Evolutionary conservation across 2,888 invertebrate species (phyloP).

Genomic region (Pristionchus entomophagus): DNA sequence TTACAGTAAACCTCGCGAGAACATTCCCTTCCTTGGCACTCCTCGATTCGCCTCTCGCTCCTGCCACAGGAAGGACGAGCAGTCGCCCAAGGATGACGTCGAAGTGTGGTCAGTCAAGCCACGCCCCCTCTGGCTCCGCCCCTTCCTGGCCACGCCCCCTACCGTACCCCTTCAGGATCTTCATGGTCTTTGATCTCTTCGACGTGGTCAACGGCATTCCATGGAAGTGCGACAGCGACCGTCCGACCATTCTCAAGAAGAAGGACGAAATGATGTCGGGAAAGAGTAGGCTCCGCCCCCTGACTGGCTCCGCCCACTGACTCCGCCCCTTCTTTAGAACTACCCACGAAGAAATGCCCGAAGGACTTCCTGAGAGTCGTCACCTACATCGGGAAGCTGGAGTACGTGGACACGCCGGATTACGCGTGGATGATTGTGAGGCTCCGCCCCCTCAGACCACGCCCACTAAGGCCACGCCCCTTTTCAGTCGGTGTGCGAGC

Average conservation of each 20-base stretch:
- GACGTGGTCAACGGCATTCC: not conserved
- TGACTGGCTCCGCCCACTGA: not conserved
- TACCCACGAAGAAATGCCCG: conserved; percentile 16
- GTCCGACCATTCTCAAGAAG: conserved; percentile 30
- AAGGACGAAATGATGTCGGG: conserved; percentile 33
- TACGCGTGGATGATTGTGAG: conserved; percentile 35
- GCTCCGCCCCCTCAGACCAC: no score
- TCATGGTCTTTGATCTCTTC: conserved; percentile 43
- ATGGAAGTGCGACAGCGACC: conserved; percentile 33
- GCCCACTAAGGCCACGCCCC: not conserved
- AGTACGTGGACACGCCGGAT: conserved; percentile 35
- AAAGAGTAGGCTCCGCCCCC: not conserved
- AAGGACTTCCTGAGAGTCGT: conserved; percentile 34
- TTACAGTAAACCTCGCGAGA: conserved; percentile 38
- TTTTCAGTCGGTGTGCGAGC: not conserved
- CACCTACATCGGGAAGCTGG: conserved; percentile 22
- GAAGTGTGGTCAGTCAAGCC: conserved; percentile 32
- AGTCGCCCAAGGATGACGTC: conserved; percentile 29
- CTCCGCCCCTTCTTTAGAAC: conserved; percentile 16
- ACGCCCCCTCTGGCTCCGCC: no score
- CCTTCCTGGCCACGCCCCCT: not conserved
- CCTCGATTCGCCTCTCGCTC: conserved; percentile 29
- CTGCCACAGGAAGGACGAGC: conserved; percentile 34
- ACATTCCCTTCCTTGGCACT: conserved; percentile 31
- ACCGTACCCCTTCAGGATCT: not conserved